Evolutionary conservation across 1,140 invertebrate genomes (phyloP).

Genomic region (Drosophila hydei): DNA sequence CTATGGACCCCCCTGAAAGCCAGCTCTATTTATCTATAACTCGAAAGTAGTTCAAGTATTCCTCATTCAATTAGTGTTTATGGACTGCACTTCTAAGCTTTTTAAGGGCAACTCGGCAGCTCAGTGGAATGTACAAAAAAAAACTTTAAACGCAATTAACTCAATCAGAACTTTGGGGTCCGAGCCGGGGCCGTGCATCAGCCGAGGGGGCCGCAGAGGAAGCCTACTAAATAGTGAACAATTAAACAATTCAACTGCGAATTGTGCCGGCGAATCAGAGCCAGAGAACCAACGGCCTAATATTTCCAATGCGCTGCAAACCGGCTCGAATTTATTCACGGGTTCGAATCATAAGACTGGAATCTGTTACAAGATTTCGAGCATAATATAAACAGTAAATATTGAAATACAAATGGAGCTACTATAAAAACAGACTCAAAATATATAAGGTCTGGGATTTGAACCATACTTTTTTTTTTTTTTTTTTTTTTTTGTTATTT

Average conservation of each 20-base stretch:
- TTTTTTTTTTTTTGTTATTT: no score
- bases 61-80: not conserved
- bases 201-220: not conserved
- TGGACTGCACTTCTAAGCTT: not conserved
- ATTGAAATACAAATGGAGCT: no score
- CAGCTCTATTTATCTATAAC: not conserved
- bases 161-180: constrained; percentile 16
- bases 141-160: constrained; percentile 24
- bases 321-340: no score
- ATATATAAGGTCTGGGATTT: no score
- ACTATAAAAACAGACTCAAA: no score
- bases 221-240: constrained; percentile 32
- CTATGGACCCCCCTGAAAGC: no score
- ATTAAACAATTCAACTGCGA: constrained; percentile 57
- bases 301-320: constrained; percentile 6
- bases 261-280: constrained; percentile 1
- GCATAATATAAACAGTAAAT: no score
- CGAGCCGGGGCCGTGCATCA: not conserved
- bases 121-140: not conserved
- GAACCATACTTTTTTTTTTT: no score
- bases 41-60: not conserved
- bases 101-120: not conserved
- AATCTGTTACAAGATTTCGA: no score
- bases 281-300: not conserved
- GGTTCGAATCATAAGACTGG: no score